These are phyloP conservation scores for Phrynocephalus versicolor DNA, from an alignment of 2,113 vertebrate genomes.

Conservation along the genomic window DNA sequence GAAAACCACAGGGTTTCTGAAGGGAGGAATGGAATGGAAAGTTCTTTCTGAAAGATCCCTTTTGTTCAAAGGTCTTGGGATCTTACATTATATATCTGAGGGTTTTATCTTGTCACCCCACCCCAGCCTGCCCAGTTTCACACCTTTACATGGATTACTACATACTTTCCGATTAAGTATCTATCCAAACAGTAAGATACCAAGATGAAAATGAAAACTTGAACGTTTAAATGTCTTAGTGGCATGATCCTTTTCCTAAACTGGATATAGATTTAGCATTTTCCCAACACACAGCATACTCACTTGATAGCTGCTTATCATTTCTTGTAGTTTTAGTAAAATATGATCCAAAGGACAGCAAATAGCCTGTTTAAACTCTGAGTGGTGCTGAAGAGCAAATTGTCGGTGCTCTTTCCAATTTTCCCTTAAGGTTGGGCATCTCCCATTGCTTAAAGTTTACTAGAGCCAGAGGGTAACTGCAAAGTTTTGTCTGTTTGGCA, in stretches of 20 bases:
- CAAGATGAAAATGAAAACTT: background rate
- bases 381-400: conserved; percentile 69
- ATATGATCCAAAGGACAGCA: background rate
- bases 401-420: conserved; percentile 36
- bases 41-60: background rate
- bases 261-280: background rate
- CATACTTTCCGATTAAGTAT: background rate
- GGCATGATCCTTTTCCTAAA: background rate
- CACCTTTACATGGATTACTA: background rate
- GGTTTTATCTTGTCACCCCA: background rate
- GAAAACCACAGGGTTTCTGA: background rate
- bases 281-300: background rate
- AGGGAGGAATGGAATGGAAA: background rate
- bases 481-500: conserved; percentile 66
- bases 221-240: background rate
- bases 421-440: conserved; percentile 60
- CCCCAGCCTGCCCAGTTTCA: too few relatives aligned
- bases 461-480: conserved; percentile 63
- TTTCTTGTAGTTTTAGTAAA: background rate
- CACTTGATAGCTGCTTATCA: background rate
- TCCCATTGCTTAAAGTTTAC: conserved; percentile 50
- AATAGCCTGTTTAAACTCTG: conserved; percentile 48
- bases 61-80: background rate
- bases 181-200: background rate
- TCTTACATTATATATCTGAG: background rate